Base-by-base conservation (phyloP, 2,113 vertebrate species). In the Scartelaos histophorus region DNA sequence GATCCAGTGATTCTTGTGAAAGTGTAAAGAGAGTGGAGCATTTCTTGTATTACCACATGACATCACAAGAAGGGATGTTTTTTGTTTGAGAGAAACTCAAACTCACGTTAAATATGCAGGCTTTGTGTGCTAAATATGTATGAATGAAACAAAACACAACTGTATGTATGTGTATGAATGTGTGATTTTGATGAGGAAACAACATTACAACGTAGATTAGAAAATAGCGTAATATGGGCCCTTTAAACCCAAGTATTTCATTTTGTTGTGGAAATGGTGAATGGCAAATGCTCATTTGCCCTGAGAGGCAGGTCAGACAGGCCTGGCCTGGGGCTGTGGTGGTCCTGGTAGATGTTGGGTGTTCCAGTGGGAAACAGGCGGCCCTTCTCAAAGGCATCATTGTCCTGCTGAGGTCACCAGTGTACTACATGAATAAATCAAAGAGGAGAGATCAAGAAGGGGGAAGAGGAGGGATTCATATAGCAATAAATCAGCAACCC, bases 401-500 rank as follows among this genome's bases (percentile, higher is more conserved):
- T 92, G 91, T 92, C 78, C 80, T 35, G 57, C 58, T 71, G 81
- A 81, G 79, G 89, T 88, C 79, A 67, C 82, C 85, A 88, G 83
- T 87, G 81, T 88, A 83, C 80, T 85, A 88, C 88, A 90, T 90
- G 88, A 91, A 91, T 90, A 90, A 91, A 90, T 92, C 89, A 92
- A 91, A 86, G 89, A 82, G 84, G 81, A 86, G 76, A 85, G 85
- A 90, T 90, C 89, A 91, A 88, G 83, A 83, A 70, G 84, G 80
- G 73, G 79, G 73, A 76, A 46, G 68, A 78, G 67, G 74, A 82
- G 86, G 72, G 66, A 73, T 79, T 70, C 79, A 21, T 49, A 34
- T 51, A 88, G 83, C 85, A 89, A 91, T 88, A 84, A 79, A 79
- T 82, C 82, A 60, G 80, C 79, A 71, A 71, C 80, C 71, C 66